Evolutionary conservation across 2,797 vertebrate species (phyloP), one percentile per base, ranked within the genome.

Genomic region (Chelon labrosus): DNA sequence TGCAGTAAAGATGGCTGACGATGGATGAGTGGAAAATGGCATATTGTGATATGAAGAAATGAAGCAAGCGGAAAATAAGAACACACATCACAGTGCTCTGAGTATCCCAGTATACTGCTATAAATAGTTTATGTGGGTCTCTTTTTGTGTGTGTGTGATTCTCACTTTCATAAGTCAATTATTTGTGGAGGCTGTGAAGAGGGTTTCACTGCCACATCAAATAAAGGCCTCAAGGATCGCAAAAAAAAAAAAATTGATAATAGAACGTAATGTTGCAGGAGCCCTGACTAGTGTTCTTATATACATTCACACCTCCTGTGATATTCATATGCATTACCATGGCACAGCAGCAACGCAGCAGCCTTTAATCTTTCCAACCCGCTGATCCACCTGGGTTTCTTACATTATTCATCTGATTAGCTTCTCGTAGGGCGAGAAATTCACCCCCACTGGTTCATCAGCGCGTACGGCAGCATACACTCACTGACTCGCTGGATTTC

Each of bases 361-460:
- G 35, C 68, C 38, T 77, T 72, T 80, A 65, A 72, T 75, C 67
- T 56, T 75, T 52, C 46, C 67, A 70, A 44, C 38, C 51, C 25
- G 22, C 19, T 50, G 37, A 80, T 65, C 64, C 60, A 62, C 46
- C 54, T 58, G 49, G 17, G 31, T 46, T 70, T 25, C 22, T 35
- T 85, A 51, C 75, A 88, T 85, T 83, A 86, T 85, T 89, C 75
- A 87, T 81, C 68, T 73, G 70, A 77, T 82, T 70, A 75, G 35
- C 62, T 76, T 53, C 75, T 76, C 56, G 47, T 9, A 19, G 57
- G 47, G 47, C 38, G n/a, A 39, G 62, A 58, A 70, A 35, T 25
- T 68, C 73, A 12, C 56, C 60, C 55, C 62, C 37, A n/a, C 57
- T 56, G 49, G 70, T 72, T 60, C 13, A 60, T 65, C 49, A 27